These are phyloP conservation scores for Lycophotia porphyrea DNA, from an alignment of 2,888 invertebrate species.

Conservation along the genomic window DNA sequence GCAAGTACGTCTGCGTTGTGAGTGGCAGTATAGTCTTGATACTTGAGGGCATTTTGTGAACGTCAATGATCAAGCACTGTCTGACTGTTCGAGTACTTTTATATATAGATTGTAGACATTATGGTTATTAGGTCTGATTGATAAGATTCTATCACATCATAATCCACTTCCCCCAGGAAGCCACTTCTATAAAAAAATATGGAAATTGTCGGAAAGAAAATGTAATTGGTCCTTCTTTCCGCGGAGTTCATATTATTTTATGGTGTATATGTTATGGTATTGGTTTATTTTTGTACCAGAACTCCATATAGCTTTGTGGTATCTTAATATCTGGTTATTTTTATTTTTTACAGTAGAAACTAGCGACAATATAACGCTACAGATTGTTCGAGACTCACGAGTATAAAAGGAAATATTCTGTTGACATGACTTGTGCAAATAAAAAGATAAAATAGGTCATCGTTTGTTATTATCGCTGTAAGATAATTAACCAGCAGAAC, in stretches of 20 bases:
- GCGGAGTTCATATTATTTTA: slow-evolving; percentile 6
- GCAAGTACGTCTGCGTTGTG: slow-evolving; percentile 53
- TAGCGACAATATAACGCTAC: background rate
- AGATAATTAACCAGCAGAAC: background rate
- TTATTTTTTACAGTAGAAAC: background rate
- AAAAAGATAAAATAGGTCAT: slow-evolving; percentile 4
- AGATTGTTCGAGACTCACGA: slow-evolving; percentile 14
- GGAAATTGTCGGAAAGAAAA: background rate
- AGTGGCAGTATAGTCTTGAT: slow-evolving; percentile 35
- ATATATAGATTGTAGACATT: slow-evolving; percentile 23
- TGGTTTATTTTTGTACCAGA: slow-evolving; percentile 28
- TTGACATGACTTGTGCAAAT: slow-evolving; percentile 23
- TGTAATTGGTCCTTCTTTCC: slow-evolving; percentile 19
- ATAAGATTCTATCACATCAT: background rate
- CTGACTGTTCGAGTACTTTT: slow-evolving; percentile 23
- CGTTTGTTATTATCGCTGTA: slow-evolving; percentile 4
- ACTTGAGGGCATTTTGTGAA: slow-evolving; percentile 46
- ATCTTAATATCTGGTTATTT: slow-evolving; percentile 4
- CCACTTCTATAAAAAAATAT: background rate
- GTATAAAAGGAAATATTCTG: background rate
- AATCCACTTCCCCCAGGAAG: background rate
- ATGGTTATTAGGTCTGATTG: background rate
- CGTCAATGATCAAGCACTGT: slow-evolving; percentile 25
- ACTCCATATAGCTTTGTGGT: background rate
- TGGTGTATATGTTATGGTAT: too few species aligned